Percentiles rank a stretch among this genome's conserved stretches.
Conservation (phyloP, 1,140 invertebrate species). For the Leptinotarsa lineolata region DNA sequence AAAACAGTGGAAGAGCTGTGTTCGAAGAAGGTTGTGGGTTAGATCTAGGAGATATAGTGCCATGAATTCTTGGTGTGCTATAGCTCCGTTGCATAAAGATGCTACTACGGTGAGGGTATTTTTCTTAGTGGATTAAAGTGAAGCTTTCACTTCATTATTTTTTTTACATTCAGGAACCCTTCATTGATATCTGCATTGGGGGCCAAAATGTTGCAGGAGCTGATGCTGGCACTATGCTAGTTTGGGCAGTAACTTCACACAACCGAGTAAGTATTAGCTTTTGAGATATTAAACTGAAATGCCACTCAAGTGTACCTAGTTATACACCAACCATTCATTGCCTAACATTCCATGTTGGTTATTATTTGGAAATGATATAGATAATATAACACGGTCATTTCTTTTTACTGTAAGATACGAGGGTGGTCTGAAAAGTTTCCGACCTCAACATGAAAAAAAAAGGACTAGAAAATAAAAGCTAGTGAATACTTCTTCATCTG, state of each 20-base stretch:
- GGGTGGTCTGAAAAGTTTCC: too few species aligned
- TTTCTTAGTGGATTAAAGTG: neutral
- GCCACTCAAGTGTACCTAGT: too few species aligned
- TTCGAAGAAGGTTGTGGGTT: constrained; percentile 87
- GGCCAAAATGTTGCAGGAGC: constrained; percentile 80
- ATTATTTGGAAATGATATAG: too few species aligned
- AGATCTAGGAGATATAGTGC: constrained; percentile 84
- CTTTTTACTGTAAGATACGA: too few species aligned
- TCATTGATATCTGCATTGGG: constrained; percentile 83
- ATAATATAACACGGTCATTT: too few species aligned
- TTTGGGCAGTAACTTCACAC: constrained; percentile 90
- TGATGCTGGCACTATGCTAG: constrained; percentile 71
- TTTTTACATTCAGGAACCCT: constrained; percentile 68
- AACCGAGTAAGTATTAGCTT: constrained; percentile 66
- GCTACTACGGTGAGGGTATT: constrained; percentile 68
- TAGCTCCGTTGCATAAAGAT: constrained; percentile 85
- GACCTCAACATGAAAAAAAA: too few species aligned
- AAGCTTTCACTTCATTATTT: neutral
- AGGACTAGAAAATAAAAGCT: too few species aligned
- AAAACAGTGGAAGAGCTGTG: constrained; percentile 90
- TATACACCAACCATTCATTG: too few species aligned
- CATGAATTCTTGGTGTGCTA: constrained; percentile 88
- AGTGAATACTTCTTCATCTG: too few species aligned
- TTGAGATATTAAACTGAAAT: too few species aligned
- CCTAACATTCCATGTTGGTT: too few species aligned